Evolutionary conservation across 2,888 invertebrate genomes (phyloP).

Genomic region (Drosophila anceps): DNA sequence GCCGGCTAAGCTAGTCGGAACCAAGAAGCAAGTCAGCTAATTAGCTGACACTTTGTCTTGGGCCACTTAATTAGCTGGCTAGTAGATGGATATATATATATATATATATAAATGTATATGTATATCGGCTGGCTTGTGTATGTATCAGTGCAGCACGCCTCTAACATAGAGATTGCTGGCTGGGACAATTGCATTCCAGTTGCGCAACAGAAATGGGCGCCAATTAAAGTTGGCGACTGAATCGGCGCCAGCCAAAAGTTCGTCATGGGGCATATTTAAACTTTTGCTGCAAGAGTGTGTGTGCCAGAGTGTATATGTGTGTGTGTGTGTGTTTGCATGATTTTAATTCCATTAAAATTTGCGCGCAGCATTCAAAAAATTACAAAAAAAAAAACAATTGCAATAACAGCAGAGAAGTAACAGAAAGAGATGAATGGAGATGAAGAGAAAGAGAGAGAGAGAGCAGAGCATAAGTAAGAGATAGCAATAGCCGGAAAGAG

Average conservation of each 20-base stretch:
- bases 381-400: conserved; percentile 49
- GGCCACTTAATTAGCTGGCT: conserved; percentile 71
- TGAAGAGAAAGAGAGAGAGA: conserved; percentile 1
- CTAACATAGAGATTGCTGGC: conserved; percentile 77
- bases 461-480: background rate
- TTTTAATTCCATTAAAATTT: conserved; percentile 78
- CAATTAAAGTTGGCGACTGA: conserved; percentile 74
- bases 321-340: conserved; percentile 52
- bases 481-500: too few relatives aligned
- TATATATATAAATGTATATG: background rate
- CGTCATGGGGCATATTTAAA: conserved; percentile 66
- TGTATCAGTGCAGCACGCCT: conserved; percentile 60
- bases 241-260: conserved; percentile 68
- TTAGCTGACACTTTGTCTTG: conserved; percentile 78
- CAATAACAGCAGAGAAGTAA: background rate
- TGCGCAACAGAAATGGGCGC: conserved; percentile 78
- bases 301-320: background rate
- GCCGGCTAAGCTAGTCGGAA: conserved; percentile 67
- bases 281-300: conserved; percentile 51
- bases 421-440: background rate
- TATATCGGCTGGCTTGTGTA: background rate
- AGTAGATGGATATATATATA: conserved; percentile 13
- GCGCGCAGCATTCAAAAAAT: conserved; percentile 63
- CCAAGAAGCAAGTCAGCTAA: conserved; percentile 70
- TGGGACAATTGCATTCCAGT: conserved; percentile 79